A percentile compares a stretch with the other conserved stretches of the same genome.
Evolutionary conservation across 2,888 invertebrate genomes (phyloP).

Genomic region (Eurois occulta): DNA sequence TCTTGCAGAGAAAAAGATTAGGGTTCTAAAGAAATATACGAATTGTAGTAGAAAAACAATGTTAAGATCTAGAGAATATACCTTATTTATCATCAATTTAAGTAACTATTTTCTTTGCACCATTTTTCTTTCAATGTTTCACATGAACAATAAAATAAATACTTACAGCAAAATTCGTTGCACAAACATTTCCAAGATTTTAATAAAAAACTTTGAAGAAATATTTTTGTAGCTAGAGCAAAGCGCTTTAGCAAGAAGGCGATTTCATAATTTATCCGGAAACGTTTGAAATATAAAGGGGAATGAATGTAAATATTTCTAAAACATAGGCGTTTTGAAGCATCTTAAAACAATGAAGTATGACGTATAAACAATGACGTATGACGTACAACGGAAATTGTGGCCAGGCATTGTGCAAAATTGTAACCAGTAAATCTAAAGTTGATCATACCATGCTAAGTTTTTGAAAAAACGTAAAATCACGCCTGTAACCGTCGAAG

Average conservation of each 20-base stretch:
- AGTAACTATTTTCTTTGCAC: not conserved
- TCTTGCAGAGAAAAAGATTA: constrained; percentile 27
- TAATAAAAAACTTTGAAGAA: not conserved
- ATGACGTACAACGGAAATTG: not conserved
- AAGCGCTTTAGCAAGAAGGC: not conserved
- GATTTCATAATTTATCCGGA: not conserved
- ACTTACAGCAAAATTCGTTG: not conserved
- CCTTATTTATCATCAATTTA: not conserved
- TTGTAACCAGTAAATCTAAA: not conserved
- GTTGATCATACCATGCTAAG: no score
- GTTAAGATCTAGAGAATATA: not conserved
- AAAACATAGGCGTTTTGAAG: not conserved
- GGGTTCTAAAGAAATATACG: constrained; percentile 12
- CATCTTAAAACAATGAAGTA: not conserved
- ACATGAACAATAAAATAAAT: not conserved
- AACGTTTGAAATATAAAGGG: constrained; percentile 18
- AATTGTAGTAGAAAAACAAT: not conserved
- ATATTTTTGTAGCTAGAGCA: not conserved
- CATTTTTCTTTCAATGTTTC: not conserved
- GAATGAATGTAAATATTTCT: constrained; percentile 1
- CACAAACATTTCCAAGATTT: not conserved
- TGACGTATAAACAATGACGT: not conserved
- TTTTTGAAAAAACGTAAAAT: no score
- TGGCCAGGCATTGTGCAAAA: not conserved
- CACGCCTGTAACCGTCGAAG: no score